Percentiles rank a stretch among this genome's conserved stretches.
phyloP scores from a whole-genome alignment of 2,888 invertebrate genomes.

The Pogonocherus hispidulus region DNA sequence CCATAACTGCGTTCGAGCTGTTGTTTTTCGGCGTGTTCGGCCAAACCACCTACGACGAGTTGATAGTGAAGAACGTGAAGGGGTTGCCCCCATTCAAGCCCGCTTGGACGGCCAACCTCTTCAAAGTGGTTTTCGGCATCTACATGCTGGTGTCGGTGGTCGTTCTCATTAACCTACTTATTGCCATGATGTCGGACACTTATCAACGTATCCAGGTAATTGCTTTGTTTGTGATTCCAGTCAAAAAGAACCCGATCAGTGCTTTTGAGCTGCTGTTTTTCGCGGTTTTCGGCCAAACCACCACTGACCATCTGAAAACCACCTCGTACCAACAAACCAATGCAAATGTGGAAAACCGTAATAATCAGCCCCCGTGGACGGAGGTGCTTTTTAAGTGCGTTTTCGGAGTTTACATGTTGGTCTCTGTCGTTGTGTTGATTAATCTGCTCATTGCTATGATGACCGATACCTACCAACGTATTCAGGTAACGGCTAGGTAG shows the following conservation, averaged over 20 bases:
- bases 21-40: constrained; percentile 99
- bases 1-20: constrained; percentile 94
- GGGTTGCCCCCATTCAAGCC: constrained; percentile 80
- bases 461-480: constrained; percentile 99
- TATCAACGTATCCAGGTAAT: constrained; percentile 98
- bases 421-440: constrained; percentile 98
- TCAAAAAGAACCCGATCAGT: constrained; percentile 90
- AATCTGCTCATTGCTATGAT: constrained; percentile 99
- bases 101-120: constrained; percentile 87
- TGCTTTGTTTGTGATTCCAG: constrained; percentile 77
- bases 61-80: constrained; percentile 78
- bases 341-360: constrained; percentile 56
- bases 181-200: constrained; percentile 99
- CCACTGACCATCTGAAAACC: constrained; percentile 84
- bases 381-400: constrained; percentile 89
- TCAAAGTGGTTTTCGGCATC: constrained; percentile 94
- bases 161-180: constrained; percentile 98
- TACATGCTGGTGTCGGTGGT: constrained; percentile 99
- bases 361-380: constrained; percentile 84
- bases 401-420: constrained; percentile 97
- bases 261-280: constrained; percentile 99
- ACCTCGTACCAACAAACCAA: constrained; percentile 71
- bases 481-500: constrained; percentile 81
- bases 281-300: constrained; percentile 96
- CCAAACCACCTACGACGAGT: constrained; percentile 88